These are phyloP conservation scores for Indicator indicator DNA, from an alignment of 2,113 vertebrate species.

Conservation along the genomic window DNA sequence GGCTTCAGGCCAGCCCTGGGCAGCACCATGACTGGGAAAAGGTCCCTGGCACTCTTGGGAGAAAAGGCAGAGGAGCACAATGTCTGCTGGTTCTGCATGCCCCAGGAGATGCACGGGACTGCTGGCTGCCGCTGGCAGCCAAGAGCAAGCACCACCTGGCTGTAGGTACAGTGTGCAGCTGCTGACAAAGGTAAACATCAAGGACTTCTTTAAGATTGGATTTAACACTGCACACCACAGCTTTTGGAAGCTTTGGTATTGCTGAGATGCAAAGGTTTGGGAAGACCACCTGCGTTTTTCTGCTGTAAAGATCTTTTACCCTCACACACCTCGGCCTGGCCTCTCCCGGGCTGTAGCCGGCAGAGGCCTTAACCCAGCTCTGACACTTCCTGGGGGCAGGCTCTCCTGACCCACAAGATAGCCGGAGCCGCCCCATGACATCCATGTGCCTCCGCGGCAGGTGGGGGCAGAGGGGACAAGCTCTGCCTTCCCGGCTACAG, in stretches of 20 bases:
- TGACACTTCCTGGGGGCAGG: rapidly evolving
- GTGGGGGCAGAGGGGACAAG: neutral
- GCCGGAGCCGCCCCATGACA: neutral
- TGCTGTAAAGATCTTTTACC: rapidly evolving
- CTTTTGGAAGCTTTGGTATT: neutral
- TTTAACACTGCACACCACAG: neutral
- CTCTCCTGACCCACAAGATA: neutral
- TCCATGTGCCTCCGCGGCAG: rapidly evolving
- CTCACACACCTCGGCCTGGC: rapidly evolving
- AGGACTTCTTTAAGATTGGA: neutral
- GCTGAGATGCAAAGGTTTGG: rapidly evolving
- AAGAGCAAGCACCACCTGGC: rapidly evolving
- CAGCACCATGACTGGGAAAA: neutral
- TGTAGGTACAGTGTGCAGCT: rapidly evolving
- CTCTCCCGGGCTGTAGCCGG: rapidly evolving
- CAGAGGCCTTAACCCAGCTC: too few relatives aligned
- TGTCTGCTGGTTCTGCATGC: rapidly evolving
- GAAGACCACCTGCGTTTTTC: rapidly evolving
- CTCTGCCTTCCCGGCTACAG: neutral
- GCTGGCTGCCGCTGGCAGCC: neutral
- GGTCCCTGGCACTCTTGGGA: rapidly evolving
- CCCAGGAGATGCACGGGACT: neutral
- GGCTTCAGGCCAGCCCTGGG: neutral
- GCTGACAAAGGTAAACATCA: neutral
- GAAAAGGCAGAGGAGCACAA: neutral